These are phyloP conservation scores for Plagodis dolabraria DNA, from an alignment of 2,888 invertebrate genomes.

Conservation along the genomic window DNA sequence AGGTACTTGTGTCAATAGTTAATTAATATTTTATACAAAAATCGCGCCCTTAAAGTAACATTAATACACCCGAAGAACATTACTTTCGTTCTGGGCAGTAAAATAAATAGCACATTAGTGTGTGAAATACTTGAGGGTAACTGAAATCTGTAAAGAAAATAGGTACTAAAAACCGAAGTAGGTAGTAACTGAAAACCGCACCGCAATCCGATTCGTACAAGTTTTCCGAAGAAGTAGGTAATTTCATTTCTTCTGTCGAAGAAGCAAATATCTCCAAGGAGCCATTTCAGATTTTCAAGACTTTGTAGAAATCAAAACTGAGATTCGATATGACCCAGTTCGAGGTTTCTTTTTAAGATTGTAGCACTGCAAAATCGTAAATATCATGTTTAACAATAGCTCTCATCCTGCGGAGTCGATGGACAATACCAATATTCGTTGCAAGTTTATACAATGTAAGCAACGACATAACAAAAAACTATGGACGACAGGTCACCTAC, in stretches of 20 bases:
- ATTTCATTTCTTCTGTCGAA: slow-evolving; percentile 45
- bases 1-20: too few relatives aligned
- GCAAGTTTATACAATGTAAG: not conserved
- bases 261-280: slow-evolving; percentile 38
- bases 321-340: slow-evolving; percentile 40
- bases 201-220: slow-evolving; percentile 51
- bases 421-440: not conserved
- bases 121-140: not conserved
- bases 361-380: slow-evolving; percentile 40
- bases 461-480: too few relatives aligned
- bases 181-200: slow-evolving; percentile 41
- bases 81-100: too few relatives aligned
- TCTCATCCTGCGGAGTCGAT: slow-evolving; percentile 31
- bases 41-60: too few relatives aligned
- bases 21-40: too few relatives aligned
- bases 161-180: not conserved
- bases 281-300: slow-evolving; percentile 29
- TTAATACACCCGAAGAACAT: too few relatives aligned
- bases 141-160: not conserved
- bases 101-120: too few relatives aligned
- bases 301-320: slow-evolving; percentile 44
- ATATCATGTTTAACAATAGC: slow-evolving; percentile 40
- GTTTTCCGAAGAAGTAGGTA: slow-evolving; percentile 37
- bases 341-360: slow-evolving; percentile 41
- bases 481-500: too few relatives aligned